Conservation (phyloP, 2,113 vertebrate species). For the Thomomys bottae region DNA sequence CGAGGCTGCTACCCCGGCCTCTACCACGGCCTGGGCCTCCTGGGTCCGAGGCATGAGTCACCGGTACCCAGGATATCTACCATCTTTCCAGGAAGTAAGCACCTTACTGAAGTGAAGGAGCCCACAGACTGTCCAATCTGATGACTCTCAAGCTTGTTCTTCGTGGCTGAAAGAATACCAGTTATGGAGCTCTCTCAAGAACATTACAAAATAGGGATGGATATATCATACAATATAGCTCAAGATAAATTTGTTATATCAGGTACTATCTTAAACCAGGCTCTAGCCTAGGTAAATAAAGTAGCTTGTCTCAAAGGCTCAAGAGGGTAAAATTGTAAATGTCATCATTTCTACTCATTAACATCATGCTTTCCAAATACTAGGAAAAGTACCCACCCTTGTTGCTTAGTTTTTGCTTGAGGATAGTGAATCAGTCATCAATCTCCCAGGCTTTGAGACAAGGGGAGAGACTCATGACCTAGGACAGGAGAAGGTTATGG, state of each 20-base stretch:
- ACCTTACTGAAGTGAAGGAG: not conserved
- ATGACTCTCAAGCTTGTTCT: conserved; percentile 2
- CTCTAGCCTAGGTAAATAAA: conserved; percentile 15
- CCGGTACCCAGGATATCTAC: no score
- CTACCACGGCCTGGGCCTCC: no score
- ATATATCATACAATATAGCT: conserved; percentile 42
- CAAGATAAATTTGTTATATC: conserved; percentile 39
- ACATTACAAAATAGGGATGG: conserved; percentile 16
- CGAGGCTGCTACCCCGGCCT: no score
- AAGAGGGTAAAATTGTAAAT: conserved; percentile 48
- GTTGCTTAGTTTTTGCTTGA: conserved; percentile 5
- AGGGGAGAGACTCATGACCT: not conserved
- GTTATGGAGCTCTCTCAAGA: not conserved
- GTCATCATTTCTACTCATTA: conserved; percentile 33
- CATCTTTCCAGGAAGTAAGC: conserved; percentile 13
- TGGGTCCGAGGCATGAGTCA: no score
- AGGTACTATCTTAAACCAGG: conserved; percentile 41
- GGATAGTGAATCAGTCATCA: not conserved
- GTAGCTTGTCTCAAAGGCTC: conserved; percentile 31
- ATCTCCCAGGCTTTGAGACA: not conserved
- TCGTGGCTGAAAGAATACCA: not conserved
- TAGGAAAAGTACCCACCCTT: not conserved
- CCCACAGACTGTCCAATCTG: not conserved
- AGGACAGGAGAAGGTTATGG: not conserved
- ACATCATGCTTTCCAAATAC: conserved; percentile 37